phyloP scores from a whole-genome alignment of 2,888 invertebrate genomes.

The Onthophagus sagittarius region DNA sequence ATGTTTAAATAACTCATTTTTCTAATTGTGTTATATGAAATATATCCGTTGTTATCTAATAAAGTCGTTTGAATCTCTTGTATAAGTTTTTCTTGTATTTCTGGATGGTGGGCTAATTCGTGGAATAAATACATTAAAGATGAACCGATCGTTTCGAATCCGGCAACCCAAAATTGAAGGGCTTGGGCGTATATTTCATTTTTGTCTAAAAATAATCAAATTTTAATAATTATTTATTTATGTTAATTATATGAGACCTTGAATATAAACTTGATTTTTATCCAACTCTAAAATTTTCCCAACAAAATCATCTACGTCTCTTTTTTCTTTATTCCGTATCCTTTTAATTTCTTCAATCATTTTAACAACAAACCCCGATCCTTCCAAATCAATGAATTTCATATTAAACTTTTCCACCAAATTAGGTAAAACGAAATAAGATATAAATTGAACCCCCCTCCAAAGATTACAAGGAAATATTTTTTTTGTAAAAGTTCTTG shows the following conservation, averaged over 20 bases:
- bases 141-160: slow-evolving; percentile 4
- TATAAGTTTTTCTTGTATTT: slow-evolving; percentile 5
- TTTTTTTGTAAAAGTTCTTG: slow-evolving; percentile 37
- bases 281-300: neutral
- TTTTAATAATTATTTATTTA: neutral
- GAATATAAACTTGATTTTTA: neutral
- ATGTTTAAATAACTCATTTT: slow-evolving; percentile 6
- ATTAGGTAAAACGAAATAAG: slow-evolving; percentile 25
- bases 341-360: neutral
- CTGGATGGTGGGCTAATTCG: neutral
- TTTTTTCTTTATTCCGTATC: neutral
- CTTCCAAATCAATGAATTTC: slow-evolving; percentile 16
- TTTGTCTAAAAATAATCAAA: neutral
- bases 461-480: slow-evolving; percentile 34
- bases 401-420: slow-evolving; percentile 21
- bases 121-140: slow-evolving; percentile 2
- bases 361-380: slow-evolving; percentile 13
- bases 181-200: slow-evolving; percentile 7
- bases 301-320: neutral
- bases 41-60: neutral
- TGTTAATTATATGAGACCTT: neutral
- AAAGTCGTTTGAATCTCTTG: neutral
- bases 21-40: neutral
- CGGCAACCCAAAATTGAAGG: slow-evolving; percentile 7
- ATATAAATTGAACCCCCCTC: slow-evolving; percentile 26